Percentiles rank a stretch among this genome's conserved stretches.
Conservation (phyloP, 2,888 invertebrate species). For the Gerris lacustris region DNA sequence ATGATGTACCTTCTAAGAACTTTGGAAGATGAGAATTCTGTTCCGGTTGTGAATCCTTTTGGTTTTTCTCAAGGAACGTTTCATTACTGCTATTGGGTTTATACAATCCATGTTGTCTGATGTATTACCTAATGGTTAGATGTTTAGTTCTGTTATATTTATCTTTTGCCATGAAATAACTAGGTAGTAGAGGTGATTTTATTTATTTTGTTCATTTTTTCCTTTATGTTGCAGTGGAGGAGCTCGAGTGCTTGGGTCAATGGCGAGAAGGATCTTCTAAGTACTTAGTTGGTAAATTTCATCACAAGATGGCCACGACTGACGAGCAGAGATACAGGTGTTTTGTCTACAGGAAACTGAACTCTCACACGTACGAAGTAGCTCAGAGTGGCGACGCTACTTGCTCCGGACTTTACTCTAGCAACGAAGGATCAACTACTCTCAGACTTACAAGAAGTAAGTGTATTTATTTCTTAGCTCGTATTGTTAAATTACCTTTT, state of each 20-base stretch:
- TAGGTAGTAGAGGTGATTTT: not conserved
- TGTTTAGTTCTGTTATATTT: too few species aligned
- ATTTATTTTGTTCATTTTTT: not conserved
- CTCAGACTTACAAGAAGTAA: conserved; percentile 65
- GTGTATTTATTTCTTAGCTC: conserved; percentile 21
- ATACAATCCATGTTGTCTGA: too few species aligned
- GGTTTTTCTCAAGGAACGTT: too few species aligned
- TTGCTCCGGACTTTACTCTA: conserved; percentile 61
- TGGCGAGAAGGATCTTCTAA: conserved; percentile 75
- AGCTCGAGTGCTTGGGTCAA: conserved; percentile 64
- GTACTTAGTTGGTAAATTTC: conserved; percentile 63
- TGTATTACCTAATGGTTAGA: too few species aligned
- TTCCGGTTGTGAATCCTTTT: too few species aligned
- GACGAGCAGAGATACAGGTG: conserved; percentile 73
- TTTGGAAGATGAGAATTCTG: too few species aligned
- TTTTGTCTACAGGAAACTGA: conserved; percentile 56
- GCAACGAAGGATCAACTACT: conserved; percentile 63
- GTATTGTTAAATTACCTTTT: too few species aligned
- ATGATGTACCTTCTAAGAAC: too few species aligned
- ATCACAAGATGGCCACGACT: conserved; percentile 46
- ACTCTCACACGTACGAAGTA: conserved; percentile 44
- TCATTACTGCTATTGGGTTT: too few species aligned
- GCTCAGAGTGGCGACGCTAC: conserved; percentile 71
- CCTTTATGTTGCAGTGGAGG: conserved; percentile 49
- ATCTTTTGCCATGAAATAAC: too few species aligned